A percentile compares a stretch with the other conserved stretches of the same genome.
Conservation (phyloP, 2,888 invertebrate genomes). For the Phrixothrix hirtus region DNA sequence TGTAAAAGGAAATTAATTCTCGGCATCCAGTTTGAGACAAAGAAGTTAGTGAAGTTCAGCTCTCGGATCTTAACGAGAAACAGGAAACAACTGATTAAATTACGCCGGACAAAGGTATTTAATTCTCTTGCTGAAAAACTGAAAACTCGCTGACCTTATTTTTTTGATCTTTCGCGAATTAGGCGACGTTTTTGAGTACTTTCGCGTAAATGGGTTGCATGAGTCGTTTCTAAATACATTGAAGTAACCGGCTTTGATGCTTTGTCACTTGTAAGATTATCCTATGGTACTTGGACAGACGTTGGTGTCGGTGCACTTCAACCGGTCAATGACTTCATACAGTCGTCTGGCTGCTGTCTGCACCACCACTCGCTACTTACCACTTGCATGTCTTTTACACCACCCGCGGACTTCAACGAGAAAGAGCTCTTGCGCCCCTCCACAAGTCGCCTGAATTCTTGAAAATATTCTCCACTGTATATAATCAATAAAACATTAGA, state of each 20-base stretch:
- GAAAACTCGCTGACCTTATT: constrained; percentile 13
- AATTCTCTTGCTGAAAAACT: constrained; percentile 14
- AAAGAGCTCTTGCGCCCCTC: constrained; percentile 8
- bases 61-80: constrained; percentile 7
- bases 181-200: constrained; percentile 8
- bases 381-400: constrained; percentile 36
- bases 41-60: constrained; percentile 7
- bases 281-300: constrained; percentile 33
- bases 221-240: constrained; percentile 12
- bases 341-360: constrained; percentile 41
- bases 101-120: constrained; percentile 7
- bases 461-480: constrained; percentile 3
- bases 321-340: constrained; percentile 39
- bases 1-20: constrained; percentile 16
- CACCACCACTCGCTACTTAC: constrained; percentile 41
- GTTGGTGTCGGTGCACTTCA: constrained; percentile 41
- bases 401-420: constrained; percentile 23
- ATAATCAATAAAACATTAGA: constrained; percentile 5
- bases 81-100: constrained; percentile 18
- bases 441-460: constrained; percentile 3
- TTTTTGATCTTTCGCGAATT: constrained; percentile 18
- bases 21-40: constrained; percentile 7
- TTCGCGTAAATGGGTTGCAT: constrained; percentile 20
- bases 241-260: constrained; percentile 26
- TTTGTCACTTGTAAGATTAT: constrained; percentile 33